These are phyloP conservation scores for Cyprinella venusta DNA, from an alignment of 2,797 vertebrate genomes.

Conservation along the genomic window DNA sequence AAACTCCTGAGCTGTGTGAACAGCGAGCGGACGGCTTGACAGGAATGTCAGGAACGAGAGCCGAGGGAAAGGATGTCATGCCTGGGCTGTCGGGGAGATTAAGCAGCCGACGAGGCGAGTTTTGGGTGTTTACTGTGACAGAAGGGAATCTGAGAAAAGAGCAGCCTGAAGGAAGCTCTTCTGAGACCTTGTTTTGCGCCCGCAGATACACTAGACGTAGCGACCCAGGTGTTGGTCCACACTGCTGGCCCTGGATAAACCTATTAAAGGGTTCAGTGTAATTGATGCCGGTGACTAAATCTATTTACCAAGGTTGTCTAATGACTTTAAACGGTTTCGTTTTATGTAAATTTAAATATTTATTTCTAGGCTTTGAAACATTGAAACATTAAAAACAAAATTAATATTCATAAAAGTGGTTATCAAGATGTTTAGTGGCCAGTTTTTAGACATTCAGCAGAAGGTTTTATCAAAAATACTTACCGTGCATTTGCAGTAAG, in stretches of 20 bases:
- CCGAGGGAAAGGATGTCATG: constrained; percentile 51
- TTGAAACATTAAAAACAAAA: not conserved
- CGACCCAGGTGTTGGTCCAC: constrained; percentile 17
- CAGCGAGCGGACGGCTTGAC: constrained; percentile 27
- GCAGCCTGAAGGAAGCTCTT: constrained; percentile 43
- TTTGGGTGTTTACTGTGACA: constrained; percentile 53
- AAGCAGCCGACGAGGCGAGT: constrained; percentile 59
- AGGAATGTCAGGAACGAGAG: constrained; percentile 44
- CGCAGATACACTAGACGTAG: constrained; percentile 31
- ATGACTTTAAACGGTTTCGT: constrained; percentile 1
- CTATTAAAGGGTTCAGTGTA: constrained; percentile 1
- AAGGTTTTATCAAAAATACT: not conserved
- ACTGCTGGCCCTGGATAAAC: constrained; percentile 22
- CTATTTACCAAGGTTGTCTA: constrained; percentile 22
- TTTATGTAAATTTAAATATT: not conserved
- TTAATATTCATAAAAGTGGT: not conserved
- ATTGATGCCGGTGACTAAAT: constrained; percentile 30
- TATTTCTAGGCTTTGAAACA: not conserved
- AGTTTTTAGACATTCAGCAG: not conserved
- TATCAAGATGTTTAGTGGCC: not conserved
- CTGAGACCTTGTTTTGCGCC: constrained; percentile 13
- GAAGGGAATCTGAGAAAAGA: constrained; percentile 38
- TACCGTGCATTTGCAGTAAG: not conserved
- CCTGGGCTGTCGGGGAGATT: constrained; percentile 56
- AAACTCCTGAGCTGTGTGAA: constrained; percentile 5